Conservation (phyloP, 2,113 vertebrate species). For the Caracal caracal region DNA sequence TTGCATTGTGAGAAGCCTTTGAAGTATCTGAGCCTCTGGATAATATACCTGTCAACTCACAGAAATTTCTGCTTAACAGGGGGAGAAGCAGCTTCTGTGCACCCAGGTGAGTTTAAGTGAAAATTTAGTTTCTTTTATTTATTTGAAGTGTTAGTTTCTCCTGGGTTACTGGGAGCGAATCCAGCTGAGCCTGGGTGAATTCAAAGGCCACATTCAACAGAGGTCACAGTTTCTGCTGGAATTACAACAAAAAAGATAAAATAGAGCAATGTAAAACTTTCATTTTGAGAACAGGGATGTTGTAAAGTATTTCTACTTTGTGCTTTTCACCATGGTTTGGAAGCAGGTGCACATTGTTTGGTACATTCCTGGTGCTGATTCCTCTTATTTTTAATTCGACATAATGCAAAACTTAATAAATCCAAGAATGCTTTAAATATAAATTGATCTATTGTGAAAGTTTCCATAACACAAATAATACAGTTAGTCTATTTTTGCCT, state of each 20-base stretch:
- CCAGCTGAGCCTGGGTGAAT: background rate
- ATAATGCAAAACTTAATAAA: background rate
- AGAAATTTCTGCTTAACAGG: background rate
- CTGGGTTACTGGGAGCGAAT: background rate
- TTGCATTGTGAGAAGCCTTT: conserved; percentile 6
- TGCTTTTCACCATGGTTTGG: background rate
- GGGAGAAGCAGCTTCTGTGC: background rate
- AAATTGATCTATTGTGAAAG: conserved; percentile 22
- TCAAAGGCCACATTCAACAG: background rate
- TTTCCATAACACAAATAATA: background rate
- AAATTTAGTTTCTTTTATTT: conserved; percentile 36
- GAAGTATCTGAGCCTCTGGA: background rate
- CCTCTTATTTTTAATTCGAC: background rate
- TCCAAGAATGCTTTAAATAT: background rate
- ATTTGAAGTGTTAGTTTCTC: conserved; percentile 19
- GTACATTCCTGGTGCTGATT: background rate
- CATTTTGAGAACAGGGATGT: background rate
- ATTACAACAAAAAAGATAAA: conserved; percentile 30
- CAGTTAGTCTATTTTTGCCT: background rate
- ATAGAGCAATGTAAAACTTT: background rate
- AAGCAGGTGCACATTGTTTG: background rate
- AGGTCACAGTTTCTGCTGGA: background rate
- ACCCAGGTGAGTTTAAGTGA: background rate
- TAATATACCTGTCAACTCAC: conserved; percentile 8
- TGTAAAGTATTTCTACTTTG: background rate